Evolutionary conservation across 2,888 invertebrate species (phyloP), one percentile per base, ranked within the genome.

Genomic region (Cheilosia impressa): DNA sequence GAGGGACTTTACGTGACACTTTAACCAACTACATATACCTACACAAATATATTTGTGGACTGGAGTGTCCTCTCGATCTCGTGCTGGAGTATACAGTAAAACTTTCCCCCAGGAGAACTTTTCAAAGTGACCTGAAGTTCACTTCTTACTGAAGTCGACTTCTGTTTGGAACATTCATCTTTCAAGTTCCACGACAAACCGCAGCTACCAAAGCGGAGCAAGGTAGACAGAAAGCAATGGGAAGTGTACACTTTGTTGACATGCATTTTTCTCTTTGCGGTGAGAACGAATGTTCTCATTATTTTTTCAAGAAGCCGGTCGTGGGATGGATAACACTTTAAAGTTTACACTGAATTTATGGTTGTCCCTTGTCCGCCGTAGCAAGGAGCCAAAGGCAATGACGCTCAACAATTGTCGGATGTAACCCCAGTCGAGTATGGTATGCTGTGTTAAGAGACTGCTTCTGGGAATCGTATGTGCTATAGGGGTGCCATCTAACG

Each of bases 131-230:
- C 72, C 79, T 66, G 52, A 19, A 65, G 47, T 71, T 58, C 19
- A 45, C 69, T 69, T 63, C 45, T n/a, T 27, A 45, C 38, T 71
- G 38, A 78, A 69, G 60, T 63, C 55, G 43, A 50, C 55, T 47
- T 62, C 22, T 50, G 68, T 43, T 75, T 43, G 52, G 52, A 65
- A 71, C 76, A 76, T 81, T 69, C 63, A 57, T 81, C 80, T 80
- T 73, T 38, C 9, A 62, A 68, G 75, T 75, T 75, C 38, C n/a
- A 38, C 52, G 22, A 15, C 43, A 73, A 43, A 65, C 69, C 71
- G 38, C 57, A 78, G 58, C 31, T 17, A 9, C 13, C 15, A 43
- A 41, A 50, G 19, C 58, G 47, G 38, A 66, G 24, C 45, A 60
- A 50, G 27, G 43, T 4, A 24, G 41, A 53, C 34, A 31, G 13